Evolutionary conservation across 2,113 vertebrate species (phyloP), one percentile per base, ranked within the genome.

Genomic region (Catharus fuscescens): DNA sequence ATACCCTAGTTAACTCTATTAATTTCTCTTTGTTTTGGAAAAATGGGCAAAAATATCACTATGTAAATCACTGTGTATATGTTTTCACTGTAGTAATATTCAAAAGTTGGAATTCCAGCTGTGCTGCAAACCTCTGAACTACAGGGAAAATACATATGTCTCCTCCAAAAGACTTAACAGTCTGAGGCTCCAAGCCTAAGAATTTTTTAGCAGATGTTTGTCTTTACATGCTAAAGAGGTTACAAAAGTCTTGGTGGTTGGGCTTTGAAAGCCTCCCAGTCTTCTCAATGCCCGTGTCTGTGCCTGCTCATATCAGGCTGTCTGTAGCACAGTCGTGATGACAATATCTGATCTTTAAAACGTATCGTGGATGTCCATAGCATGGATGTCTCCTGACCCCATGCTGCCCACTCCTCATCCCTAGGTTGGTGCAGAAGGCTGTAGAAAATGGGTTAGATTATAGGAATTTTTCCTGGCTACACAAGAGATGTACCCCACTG

Each of bases 21-120:
- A 90, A 79, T 95, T 88, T 86, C 10, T 62, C 48, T 74, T 74
- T 92, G 60, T 80, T 89, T 83, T 71, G 69, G 61, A 89, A 92
- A 91, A 89, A 59, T 16, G 14, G 40, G 45, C 60, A 60, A 71
- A 20, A 72, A 48, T 71, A 70, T 19, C 67, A 52, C 83, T 67
- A n/a, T 21, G 32, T 71, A 93, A 92, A 92, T 84, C 14, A 67
- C 14, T 38, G 40, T 86, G 44, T 92, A 23, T 61, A 34, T 88
- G 31, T 78, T 94, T 94, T 82, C 60, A 71, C 28, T 90, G 60
- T 60, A 71, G 72, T 48, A 53, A 78, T 60, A 87, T 60, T 42
- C 29, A 61, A 90, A 92, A 86, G 14, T 25, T 88, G 64, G 42
- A 94, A 83, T 88, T 90, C 72, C 52, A 93, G 25, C 86, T 74